phyloP scores from a whole-genome alignment of 2,113 vertebrate genomes.

The Xiphorhynchus elegans region DNA sequence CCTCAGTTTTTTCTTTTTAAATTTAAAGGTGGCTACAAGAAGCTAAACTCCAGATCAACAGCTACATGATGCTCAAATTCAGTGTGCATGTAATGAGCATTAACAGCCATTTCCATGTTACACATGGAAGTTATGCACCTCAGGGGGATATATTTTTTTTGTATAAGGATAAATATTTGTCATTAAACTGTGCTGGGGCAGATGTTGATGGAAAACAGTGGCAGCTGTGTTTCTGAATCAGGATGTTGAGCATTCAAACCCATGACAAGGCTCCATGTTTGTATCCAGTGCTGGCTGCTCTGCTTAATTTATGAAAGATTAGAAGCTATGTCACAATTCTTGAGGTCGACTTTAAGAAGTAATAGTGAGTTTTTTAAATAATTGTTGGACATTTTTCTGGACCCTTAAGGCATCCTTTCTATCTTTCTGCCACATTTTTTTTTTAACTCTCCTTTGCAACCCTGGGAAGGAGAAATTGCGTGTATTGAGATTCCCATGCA shows the following conservation, averaged over 20 bases:
- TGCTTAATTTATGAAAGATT: not conserved
- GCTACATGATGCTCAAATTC: not conserved
- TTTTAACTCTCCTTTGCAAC: not conserved
- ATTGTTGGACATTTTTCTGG: accelerated
- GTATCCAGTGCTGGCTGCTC: not conserved
- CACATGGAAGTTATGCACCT: not conserved
- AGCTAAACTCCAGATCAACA: not conserved
- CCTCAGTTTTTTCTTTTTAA: not conserved
- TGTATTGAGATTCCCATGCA: not conserved
- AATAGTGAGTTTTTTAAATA: not conserved
- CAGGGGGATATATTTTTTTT: not conserved
- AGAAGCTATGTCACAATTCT: not conserved
- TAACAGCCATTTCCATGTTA: not conserved
- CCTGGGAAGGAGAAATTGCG: not conserved
- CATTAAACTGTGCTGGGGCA: not conserved
- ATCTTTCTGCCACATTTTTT: not conserved
- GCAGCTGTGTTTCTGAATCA: not conserved
- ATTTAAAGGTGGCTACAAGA: not conserved
- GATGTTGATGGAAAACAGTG: not conserved
- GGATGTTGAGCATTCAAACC: not conserved
- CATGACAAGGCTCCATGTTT: not conserved
- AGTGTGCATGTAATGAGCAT: not conserved
- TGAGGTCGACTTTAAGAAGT: not conserved
- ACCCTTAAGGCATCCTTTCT: not conserved
- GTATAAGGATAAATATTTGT: not conserved